Conservation (phyloP, 2,113 vertebrate genomes). For the Eonycteris spelaea region DNA sequence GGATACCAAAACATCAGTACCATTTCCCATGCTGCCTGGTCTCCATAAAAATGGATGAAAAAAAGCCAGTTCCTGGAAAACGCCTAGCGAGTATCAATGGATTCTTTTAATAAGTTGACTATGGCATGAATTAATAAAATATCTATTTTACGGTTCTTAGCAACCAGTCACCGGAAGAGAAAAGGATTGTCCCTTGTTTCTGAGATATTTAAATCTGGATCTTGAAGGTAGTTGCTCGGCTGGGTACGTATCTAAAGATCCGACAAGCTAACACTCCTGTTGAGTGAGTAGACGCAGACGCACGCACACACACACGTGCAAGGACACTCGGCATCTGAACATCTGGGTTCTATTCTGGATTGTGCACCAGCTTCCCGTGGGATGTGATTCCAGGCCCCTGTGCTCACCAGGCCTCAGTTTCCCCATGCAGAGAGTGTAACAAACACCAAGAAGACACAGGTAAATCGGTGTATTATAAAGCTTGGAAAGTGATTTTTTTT, state of each 20-base stretch:
- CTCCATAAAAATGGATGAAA: not conserved
- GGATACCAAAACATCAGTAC: not conserved
- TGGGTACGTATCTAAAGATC: too few relatives aligned
- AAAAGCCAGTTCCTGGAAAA: not conserved
- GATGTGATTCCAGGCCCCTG: not conserved
- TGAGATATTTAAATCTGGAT: not conserved
- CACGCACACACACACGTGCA: too few relatives aligned
- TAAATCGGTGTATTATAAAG: not conserved
- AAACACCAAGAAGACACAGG: not conserved
- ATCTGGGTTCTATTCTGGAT: not conserved
- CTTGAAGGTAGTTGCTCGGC: not conserved
- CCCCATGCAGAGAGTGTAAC: rapidly evolving
- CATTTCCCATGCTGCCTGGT: not conserved
- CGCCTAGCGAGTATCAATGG: not conserved
- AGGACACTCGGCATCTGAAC: not conserved
- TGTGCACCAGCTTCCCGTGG: not conserved
- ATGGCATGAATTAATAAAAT: not conserved
- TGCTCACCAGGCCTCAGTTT: not conserved
- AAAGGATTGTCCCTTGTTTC: not conserved
- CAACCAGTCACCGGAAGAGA: not conserved
- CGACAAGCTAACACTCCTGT: not conserved
- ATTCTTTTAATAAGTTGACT: not conserved
- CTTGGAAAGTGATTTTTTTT: not conserved
- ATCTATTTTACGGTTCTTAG: not conserved
- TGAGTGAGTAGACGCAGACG: not conserved